Evolutionary conservation across 1,140 invertebrate species (phyloP), one percentile per base, ranked within the genome.

Genomic region (Lycorma delicatula): DNA sequence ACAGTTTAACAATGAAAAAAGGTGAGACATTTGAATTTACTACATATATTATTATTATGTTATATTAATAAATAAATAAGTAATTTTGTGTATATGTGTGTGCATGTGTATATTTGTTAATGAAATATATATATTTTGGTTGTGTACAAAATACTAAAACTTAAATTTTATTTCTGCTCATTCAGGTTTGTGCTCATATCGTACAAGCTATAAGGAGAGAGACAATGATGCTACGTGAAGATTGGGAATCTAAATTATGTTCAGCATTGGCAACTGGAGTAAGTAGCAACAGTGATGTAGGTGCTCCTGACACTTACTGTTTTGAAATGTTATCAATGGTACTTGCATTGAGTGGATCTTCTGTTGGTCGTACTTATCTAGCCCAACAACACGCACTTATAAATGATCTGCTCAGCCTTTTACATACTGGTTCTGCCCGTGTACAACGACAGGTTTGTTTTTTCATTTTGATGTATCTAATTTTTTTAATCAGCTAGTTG

Each of bases 291-390:
- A 73, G 71, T 20, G 73, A 72, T 13, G 70, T 68, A 26, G 74
- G 71, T 36, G 72, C 82, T 61, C 63, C 74, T 5, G 94, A 97
- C 74, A 92, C 91, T 7, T 97, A 97, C 69, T 97, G 93, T 74
- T 98, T 98, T 71, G 93, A 98, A 76, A 93, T 98, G 89, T 74
- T 98, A 6, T 96, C 91, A 1, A 90, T 97, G 83, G 93, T 87
- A 16, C 70, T 96, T 59, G 93, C 95, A 0, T 72, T 97, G n/a
- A 95, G 91, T 62, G 94, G 94, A 3, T 96, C 92, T 60, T 79
- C 83, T 0, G 91, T 96, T 0, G 94, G 94, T 0, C 77, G 93
- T 27, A 82, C 84, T 9, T 95, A 97, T 72, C 74, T 98, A 3
- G 90, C 93, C 0, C 89, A 94, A 67, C 91, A 96, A 66, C 81